Evolutionary conservation across 1,140 invertebrate genomes (phyloP).

Genomic region (Drosophila ohnishii): DNA sequence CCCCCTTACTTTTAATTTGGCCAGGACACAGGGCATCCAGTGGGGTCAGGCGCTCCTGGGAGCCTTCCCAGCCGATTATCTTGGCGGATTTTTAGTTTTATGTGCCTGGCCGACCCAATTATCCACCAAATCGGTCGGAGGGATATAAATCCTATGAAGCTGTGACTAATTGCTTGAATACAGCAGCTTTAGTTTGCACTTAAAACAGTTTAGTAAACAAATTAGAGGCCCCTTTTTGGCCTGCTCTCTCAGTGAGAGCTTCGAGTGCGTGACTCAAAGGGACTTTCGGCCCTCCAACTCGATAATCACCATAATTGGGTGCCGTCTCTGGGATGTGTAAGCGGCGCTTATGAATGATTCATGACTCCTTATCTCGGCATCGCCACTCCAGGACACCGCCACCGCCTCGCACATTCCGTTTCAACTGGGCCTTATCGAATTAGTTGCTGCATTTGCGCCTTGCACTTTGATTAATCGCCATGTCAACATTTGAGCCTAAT

Average conservation of each 20-base stretch:
- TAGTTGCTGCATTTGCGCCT: slow-evolving; percentile 62
- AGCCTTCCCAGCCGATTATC: slow-evolving; percentile 46
- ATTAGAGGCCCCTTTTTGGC: background rate
- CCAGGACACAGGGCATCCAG: background rate
- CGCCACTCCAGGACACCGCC: background rate
- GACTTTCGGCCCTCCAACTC: slow-evolving; percentile 17
- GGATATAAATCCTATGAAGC: background rate
- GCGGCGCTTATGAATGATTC: slow-evolving; percentile 57
- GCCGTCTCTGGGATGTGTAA: slow-evolving; percentile 30
- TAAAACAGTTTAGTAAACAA: background rate
- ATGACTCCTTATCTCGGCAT: slow-evolving; percentile 22
- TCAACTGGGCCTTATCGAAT: slow-evolving; percentile 39
- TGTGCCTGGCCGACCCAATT: background rate
- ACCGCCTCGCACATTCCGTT: background rate
- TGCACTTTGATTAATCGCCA: slow-evolving; percentile 64
- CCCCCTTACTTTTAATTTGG: slow-evolving; percentile 56
- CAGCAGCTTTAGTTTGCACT: background rate
- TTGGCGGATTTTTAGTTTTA: slow-evolving; percentile 49
- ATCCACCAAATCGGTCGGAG: background rate
- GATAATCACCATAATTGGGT: slow-evolving; percentile 62
- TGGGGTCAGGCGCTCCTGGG: slow-evolving; percentile 29
- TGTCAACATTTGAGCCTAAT: slow-evolving; percentile 66
- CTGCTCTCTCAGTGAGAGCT: background rate
- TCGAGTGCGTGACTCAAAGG: slow-evolving; percentile 37
- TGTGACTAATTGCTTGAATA: background rate